Base-by-base conservation (phyloP, 2,113 vertebrate species). In the Pitta sordida region DNA sequence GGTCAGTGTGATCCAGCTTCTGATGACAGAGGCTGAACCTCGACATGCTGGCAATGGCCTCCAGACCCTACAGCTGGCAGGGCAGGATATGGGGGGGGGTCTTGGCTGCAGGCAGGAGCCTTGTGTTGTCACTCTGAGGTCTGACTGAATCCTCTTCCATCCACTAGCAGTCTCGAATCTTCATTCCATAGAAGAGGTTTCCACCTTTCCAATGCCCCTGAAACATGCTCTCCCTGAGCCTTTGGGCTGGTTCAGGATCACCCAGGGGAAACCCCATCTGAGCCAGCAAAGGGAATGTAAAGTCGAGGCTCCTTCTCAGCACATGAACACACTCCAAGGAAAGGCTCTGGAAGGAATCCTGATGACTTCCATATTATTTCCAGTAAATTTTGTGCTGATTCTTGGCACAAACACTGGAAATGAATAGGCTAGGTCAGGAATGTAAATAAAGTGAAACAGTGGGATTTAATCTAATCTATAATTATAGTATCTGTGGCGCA, bases 351-450 rank as follows among this genome's bases (percentile, higher is more conserved):
- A 96, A 96, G 68, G 75, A 64, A 78, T 97, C 94, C 93, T 97
- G 96, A 97, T 97, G 94, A 95, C 91, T 97, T 96, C 96, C 95
- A 93, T 96, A 95, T 93, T 96, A 91, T 95, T 98, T 97, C 97
- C 97, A 97, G 96, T 97, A 98, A 98, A 94, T 93, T 96, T 95
- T 95, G 94, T 86, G 87, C 77, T 97, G 95, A 97, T 94, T 97
- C 95, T 97, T 98, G 97, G 97, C 97, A 96, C 27, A 44, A 96
- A 89, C 90, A 92, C 90, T 94, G 94, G 96, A 97, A 97, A 97
- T 96, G 88, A 97, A 97, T 93, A 97, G 95, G 93, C 96, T 95
- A 95, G 92, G 82, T 78, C 84, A 97, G 96, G 96, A 98, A 97
- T 98, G 96, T 97, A 97, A 98, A 97, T 97, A 98, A 94, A 97